A percentile compares a stretch with the other conserved stretches of the same genome.
phyloP scores from a whole-genome alignment of 2,797 vertebrate genomes.

The Huso huso region DNA sequence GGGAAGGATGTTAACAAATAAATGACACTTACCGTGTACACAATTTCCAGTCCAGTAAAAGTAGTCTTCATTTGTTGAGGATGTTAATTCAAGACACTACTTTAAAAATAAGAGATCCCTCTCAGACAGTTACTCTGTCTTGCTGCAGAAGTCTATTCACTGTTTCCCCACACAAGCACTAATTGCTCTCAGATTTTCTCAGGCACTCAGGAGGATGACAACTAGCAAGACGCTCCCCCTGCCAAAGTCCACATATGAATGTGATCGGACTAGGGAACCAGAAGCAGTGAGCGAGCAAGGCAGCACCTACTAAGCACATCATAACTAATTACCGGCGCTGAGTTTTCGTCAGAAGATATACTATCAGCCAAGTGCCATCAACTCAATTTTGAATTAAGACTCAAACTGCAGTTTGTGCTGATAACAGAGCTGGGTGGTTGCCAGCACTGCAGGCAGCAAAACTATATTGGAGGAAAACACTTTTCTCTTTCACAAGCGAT shows the following conservation, averaged over 20 bases:
- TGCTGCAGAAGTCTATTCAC: constrained; percentile 22
- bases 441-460: constrained; percentile 43
- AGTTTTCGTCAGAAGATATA: constrained; percentile 2
- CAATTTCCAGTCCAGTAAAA: constrained; percentile 22
- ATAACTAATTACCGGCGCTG: background rate
- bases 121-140: constrained; percentile 55
- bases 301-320: background rate
- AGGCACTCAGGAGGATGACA: constrained; percentile 3
- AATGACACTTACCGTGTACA: constrained; percentile 44
- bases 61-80: constrained; percentile 28
- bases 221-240: constrained; percentile 29
- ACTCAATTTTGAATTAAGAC: constrained; percentile 9
- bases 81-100: constrained; percentile 36
- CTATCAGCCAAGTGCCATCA: constrained; percentile 9
- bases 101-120: constrained; percentile 13
- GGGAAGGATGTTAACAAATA: background rate
- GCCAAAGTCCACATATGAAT: constrained; percentile 46
- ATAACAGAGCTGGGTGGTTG: constrained; percentile 39
- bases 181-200: constrained; percentile 9
- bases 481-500: background rate
- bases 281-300: background rate
- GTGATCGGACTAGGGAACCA: constrained; percentile 43
- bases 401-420: constrained; percentile 6
- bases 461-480: constrained; percentile 19
- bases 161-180: constrained; percentile 10